Base-by-base conservation (phyloP, 2,797 vertebrate species). In the Crotalus adamanteus region DNA sequence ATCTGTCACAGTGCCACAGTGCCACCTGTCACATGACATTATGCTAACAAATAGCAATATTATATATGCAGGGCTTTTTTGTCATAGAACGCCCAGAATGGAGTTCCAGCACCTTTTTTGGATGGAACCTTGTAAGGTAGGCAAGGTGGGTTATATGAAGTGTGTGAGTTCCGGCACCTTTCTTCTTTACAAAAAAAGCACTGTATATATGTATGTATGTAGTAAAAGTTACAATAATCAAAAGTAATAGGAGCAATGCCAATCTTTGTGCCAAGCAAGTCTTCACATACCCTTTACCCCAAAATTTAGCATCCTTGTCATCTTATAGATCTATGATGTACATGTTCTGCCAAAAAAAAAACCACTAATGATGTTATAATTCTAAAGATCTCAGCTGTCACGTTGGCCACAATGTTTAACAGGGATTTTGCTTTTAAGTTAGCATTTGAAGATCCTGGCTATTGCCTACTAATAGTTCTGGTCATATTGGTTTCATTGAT, bases 331-430 rank as follows among this genome's bases (percentile, higher is more conserved):
- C 31, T 51, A 93, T 59, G 53, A 85, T 65, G 69, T 61, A 51
- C 51, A 37, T 25, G 86, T 90, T 73, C 69, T 18, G 53, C 8
- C 3, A 9, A 53, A 1, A 92, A 91, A 63, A 28, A 25, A 92
- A 37, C 1, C 12, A 9, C 31, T 16, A 18, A 73, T 18, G 18
- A 91, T 13, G 37, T 63, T 53, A 31, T 78, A 90, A 86, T 28
- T 89, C 86, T 18, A 20, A 12, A 90, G 51, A 73, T n/a, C 3
- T 61, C 57, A 87, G n/a, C 47, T 42, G 22, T 57, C 0, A 31
- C 61, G 90, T 55, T 90, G 88, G 89, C 86, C 65, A 92, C 87
- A 85, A 63, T 92, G 83, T 31, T 56, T 87, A 88, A 28, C 2
- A 42, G 14, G 18, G 20, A 89, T 63, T 42, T 26, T 61, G 22